phyloP scores from a whole-genome alignment of 2,113 vertebrate genomes.

The Lophotis ruficrista region DNA sequence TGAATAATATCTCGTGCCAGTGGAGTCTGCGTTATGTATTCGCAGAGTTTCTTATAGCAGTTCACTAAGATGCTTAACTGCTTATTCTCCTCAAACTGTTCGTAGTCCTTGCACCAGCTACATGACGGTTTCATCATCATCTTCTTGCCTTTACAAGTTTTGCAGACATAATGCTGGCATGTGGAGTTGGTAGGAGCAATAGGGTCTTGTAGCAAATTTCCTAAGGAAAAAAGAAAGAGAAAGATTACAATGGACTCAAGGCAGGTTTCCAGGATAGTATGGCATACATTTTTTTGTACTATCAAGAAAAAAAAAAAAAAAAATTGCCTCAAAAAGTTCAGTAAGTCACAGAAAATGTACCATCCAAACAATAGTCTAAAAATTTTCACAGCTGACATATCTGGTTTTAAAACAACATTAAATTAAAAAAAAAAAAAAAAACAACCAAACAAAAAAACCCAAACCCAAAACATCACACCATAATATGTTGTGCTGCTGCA shows the following conservation, averaged over 20 bases:
- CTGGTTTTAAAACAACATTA: not conserved
- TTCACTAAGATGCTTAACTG: slow-evolving; percentile 92
- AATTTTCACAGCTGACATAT: not conserved
- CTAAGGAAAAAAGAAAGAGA: slow-evolving; percentile 70
- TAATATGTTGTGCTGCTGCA: not conserved
- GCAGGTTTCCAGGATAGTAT: fast-evolving
- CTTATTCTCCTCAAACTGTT: slow-evolving; percentile 94
- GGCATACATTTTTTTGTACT: not conserved
- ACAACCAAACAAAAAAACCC: not conserved
- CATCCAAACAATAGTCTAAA: not conserved
- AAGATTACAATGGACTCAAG: not conserved
- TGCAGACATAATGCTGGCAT: slow-evolving; percentile 96
- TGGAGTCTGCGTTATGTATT: slow-evolving; percentile 90
- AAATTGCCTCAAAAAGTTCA: not conserved
- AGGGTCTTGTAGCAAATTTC: slow-evolving; percentile 94
- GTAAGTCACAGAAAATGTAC: not conserved
- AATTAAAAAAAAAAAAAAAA: not conserved
- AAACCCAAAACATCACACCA: not conserved
- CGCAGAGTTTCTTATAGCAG: slow-evolving; percentile 94
- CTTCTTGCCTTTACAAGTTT: slow-evolving; percentile 93
- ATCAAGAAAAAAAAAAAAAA: not conserved
- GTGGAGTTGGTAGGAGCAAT: slow-evolving; percentile 90
- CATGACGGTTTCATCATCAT: slow-evolving; percentile 92
- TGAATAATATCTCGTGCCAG: slow-evolving; percentile 87
- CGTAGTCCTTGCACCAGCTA: slow-evolving; percentile 95